Evolutionary conservation across 2,797 vertebrate genomes (phyloP).

Genomic region (Muscicapa striata): DNA sequence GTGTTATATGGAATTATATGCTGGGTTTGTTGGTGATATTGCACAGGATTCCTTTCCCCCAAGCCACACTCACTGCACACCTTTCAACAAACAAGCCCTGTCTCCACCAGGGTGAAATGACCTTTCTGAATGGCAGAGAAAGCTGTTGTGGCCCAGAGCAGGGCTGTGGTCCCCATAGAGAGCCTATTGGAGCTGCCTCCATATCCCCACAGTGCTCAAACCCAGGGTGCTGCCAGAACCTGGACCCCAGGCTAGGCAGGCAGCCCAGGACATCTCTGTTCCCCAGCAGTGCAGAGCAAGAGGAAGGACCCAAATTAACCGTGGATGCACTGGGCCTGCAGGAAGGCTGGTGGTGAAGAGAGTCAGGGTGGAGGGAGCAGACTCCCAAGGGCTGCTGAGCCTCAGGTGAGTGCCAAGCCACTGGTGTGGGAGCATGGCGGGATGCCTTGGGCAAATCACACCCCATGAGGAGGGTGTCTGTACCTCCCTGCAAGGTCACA

Average conservation of each 20-base stretch:
- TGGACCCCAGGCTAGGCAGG: neutral
- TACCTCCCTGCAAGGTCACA: neutral
- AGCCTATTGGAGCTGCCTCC: neutral
- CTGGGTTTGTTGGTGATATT: no score
- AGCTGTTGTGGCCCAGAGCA: neutral
- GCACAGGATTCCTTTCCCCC: neutral
- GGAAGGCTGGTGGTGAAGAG: neutral
- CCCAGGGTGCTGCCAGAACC: neutral
- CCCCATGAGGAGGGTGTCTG: fast-evolving
- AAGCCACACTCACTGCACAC: fast-evolving
- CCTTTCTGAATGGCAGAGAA: neutral
- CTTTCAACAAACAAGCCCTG: neutral
- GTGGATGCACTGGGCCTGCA: fast-evolving
- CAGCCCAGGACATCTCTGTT: neutral
- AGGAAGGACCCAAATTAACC: neutral
- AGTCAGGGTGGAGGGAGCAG: neutral
- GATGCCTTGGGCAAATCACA: neutral
- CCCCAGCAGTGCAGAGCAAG: neutral
- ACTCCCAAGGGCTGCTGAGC: neutral
- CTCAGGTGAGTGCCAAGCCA: fast-evolving
- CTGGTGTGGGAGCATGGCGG: neutral
- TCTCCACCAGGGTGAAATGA: fast-evolving
- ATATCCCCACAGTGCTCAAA: neutral
- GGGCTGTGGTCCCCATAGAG: neutral
- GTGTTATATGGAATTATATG: neutral